Evolutionary conservation across 2,797 vertebrate species (phyloP), one percentile per base, ranked within the genome.

Genomic region (Micromesistius poutassou): DNA sequence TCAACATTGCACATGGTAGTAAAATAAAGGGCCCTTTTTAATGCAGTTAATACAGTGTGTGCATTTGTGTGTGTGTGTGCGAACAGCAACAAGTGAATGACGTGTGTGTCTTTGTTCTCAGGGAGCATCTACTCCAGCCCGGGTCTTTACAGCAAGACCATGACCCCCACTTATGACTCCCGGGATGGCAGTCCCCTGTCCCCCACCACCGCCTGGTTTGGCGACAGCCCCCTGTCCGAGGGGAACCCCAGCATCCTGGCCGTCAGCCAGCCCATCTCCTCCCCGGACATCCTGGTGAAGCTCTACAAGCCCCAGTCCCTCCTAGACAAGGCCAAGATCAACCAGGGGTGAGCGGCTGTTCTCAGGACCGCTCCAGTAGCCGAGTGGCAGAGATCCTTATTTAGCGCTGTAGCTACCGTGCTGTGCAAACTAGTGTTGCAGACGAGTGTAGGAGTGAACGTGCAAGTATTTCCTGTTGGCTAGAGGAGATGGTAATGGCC

Each of bases 41-140:
- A 62, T 22, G 55, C n/a, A 62, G 22, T 62, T 62, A n/a, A 50
- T 50, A 19, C 9, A 12, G 22, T 22, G 36, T 14, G 30, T 66
- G 36, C 62, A n/a, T 30, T 9, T 35, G 0, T 31, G 76, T 1
- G 5, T 1, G 5, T 35, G 22, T 74, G 66, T 79, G 31, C 38
- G 50, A 38, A 73, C 35, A 30, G 38, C 68, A 30, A 22, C 62
- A 71, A 25, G 42, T 16, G 36, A 72, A 75, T 89, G 82, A 88
- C 74, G 22, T 80, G 40, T 68, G 62, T 68, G 62, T 83, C 19
- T 82, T 35, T 87, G 74, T 84, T 92, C 91, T 78, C 91, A 99
- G 98, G 98, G 91, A 98, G 96, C 90, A 97, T 99, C 90, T 99
- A 99, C 91, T 99, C 98, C 31, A 99, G 98, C 91, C 97, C 98